Conservation (phyloP, 2,888 invertebrate genomes). For the Formica aserva region DNA sequence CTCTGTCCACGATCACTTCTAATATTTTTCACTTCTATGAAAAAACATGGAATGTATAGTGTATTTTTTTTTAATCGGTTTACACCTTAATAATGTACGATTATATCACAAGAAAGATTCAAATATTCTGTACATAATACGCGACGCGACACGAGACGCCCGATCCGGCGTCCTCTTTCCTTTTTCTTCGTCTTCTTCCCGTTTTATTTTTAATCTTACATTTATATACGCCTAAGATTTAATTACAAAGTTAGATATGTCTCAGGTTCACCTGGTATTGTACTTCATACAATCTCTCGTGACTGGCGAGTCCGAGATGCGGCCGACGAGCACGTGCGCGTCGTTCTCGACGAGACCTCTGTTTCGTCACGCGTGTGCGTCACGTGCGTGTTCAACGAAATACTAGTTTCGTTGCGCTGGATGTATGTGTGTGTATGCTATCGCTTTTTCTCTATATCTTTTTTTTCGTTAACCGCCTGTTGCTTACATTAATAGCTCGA, state of each 20-base stretch:
- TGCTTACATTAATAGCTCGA: conserved; percentile 66
- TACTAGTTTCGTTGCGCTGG: conserved; percentile 28
- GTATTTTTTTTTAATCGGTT: conserved; percentile 70
- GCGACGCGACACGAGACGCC: conserved; percentile 63
- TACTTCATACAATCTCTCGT: conserved; percentile 83
- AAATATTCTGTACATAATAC: conserved; percentile 85
- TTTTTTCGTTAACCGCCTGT: conserved; percentile 45
- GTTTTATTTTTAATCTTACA: conserved; percentile 75
- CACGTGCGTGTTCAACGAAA: conserved; percentile 16
- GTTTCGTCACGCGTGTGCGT: conserved; percentile 18
- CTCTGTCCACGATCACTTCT: conserved; percentile 62
- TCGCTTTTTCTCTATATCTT: background rate
- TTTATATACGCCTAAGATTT: conserved; percentile 78
- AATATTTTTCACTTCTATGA: conserved; percentile 74
- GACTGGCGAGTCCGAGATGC: conserved; percentile 55
- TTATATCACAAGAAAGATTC: conserved; percentile 86
- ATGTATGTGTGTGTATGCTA: conserved; percentile 8
- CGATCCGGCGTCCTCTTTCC: background rate
- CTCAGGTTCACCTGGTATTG: conserved; percentile 85
- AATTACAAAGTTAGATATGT: conserved; percentile 86
- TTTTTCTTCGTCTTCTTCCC: conserved; percentile 31
- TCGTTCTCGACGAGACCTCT: conserved; percentile 32
- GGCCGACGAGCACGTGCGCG: conserved; percentile 38
- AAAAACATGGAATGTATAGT: conserved; percentile 78
- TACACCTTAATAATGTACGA: conserved; percentile 84